These are phyloP conservation scores for Agelas oroides DNA, from an alignment of 37 sponge, comb jelly and placozoan genomes.

Conservation along the genomic window DNA sequence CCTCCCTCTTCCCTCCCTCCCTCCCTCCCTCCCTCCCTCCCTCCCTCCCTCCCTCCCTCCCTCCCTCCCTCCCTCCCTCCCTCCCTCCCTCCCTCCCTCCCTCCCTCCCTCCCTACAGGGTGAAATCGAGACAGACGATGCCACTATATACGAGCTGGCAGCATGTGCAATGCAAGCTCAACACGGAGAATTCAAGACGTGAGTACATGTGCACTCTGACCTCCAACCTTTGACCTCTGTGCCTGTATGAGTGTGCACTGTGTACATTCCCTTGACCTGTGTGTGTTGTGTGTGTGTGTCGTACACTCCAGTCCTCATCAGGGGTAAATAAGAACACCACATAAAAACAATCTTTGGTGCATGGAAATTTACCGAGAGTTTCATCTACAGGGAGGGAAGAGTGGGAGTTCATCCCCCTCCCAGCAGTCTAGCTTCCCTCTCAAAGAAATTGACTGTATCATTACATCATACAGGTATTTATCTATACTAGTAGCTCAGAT, in stretches of 20 bases:
- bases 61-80: conserved; percentile 19
- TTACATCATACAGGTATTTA: too few species aligned
- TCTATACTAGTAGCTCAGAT: too few species aligned
- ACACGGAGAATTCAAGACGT: conserved; percentile 52
- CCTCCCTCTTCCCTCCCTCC: not conserved
- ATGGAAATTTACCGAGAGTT: too few species aligned
- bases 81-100: conserved; percentile 5
- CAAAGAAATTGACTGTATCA: too few species aligned
- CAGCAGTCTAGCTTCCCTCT: too few species aligned
- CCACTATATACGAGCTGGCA: conserved; percentile 62
- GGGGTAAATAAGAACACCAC: too few species aligned
- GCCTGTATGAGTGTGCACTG: conserved; percentile 5
- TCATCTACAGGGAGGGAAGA: too few species aligned
- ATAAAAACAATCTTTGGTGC: too few species aligned
- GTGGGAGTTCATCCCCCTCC: too few species aligned
- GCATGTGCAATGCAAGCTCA: conserved; percentile 71
- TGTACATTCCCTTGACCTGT: not conserved
- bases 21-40: not conserved
- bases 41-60: conserved; percentile 5
- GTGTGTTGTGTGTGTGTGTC: not conserved
- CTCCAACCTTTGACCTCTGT: too few species aligned
- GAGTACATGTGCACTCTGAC: not conserved
- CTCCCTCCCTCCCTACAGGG: conserved; percentile 15
- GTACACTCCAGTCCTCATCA: too few species aligned
- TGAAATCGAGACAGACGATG: conserved; percentile 42